Base-by-base conservation (phyloP, 1,140 invertebrate genomes). In the Bombus terrestris region DNA sequence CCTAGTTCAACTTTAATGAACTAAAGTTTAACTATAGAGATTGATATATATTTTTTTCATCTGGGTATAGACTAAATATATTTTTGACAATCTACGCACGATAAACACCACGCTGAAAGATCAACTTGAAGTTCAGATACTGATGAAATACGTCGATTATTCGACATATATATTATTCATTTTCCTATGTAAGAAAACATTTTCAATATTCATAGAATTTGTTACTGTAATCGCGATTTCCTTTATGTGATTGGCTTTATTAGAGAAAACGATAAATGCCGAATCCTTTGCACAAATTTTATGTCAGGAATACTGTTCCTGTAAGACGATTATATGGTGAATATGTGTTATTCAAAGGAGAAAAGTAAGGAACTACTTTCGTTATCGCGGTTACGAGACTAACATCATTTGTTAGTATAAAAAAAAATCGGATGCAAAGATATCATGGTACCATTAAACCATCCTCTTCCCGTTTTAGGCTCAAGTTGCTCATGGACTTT, bases 191-290 rank as follows among this genome's bases (percentile, higher is more conserved):
- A 62, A 47, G 53, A 28, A 37, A 75, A 39, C 5, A 64, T n/a
- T 64, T 32, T 47, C 15, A 0, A n/a, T 62, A 0, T 62, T 13
- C 1, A 0, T 12, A 5, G 2, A n/a, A 5, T 62, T n/a, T 13
- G 4, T 22, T 0, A 0, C 5, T 0, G 47, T 6, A 22, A 0
- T 22, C 47, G 47, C 5, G 47, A 53, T 22, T 22, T 53, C 0
- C 0, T 6, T 6, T 18, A 2, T 53, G 5, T 18, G 18, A 18
- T 18, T 53, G 1, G 0, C 47, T 53, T 53, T 6, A 53, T 53
- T 47, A 1, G 5, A 47, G 5, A 47, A 47, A 47, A 18, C 5
- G 15, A 15, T 6, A 0, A 47, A 15, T 15, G 0, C 4, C 4
- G 47, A 18, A 47, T 6, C 3, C 3, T 5, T 15, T 47, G 13